phyloP scores from a whole-genome alignment of 2,113 vertebrate genomes.

The Spea multiplicata region DNA sequence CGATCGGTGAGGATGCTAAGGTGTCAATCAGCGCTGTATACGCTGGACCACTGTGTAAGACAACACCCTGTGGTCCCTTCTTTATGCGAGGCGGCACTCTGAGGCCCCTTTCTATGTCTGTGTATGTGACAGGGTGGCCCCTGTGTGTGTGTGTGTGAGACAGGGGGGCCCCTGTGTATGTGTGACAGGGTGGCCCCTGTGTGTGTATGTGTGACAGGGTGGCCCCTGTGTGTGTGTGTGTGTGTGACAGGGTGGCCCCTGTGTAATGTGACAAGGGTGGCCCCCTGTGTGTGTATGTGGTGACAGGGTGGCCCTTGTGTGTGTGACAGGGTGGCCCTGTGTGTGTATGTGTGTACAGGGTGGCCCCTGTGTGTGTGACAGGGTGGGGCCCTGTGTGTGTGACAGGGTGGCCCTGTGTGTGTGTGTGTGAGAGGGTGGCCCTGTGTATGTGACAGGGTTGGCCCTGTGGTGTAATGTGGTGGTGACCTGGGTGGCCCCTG shows the following conservation, averaged over 20 bases:
- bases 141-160: background rate
- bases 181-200: background rate
- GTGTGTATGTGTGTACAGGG: background rate
- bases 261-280: background rate
- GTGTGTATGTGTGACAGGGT: background rate
- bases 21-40: background rate
- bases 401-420: background rate
- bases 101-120: background rate
- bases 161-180: background rate
- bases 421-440: background rate
- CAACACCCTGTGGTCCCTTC: background rate
- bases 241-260: background rate
- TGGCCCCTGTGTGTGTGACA: background rate
- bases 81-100: background rate
- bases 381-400: background rate
- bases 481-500: background rate
- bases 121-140: background rate
- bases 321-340: background rate
- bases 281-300: background rate
- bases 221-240: background rate
- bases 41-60: background rate
- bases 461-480: background rate
- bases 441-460: background rate
- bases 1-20: background rate
- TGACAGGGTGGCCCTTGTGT: background rate